Evolutionary conservation across 2,113 vertebrate species (phyloP).

Genomic region (Phylloscopus whistleri): DNA sequence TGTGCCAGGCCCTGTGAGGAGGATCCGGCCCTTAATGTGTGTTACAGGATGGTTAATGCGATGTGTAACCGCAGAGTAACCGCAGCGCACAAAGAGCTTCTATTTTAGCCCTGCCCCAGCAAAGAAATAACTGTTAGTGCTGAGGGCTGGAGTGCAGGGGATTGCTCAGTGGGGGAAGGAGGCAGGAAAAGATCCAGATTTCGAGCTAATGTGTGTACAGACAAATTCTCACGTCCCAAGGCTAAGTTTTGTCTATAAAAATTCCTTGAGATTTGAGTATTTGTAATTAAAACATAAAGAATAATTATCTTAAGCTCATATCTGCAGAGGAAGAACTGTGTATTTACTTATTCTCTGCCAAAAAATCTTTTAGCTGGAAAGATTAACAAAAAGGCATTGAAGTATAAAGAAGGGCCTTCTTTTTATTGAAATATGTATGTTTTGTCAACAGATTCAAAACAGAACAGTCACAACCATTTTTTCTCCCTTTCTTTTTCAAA

Average conservation of each 20-base stretch:
- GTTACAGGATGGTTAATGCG: background rate
- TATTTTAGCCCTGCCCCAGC: constrained; percentile 3
- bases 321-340: constrained; percentile 23
- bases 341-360: constrained; percentile 15
- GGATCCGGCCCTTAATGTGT: background rate
- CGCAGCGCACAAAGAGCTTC: background rate
- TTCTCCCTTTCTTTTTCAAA: background rate
- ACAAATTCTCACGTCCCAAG: background rate
- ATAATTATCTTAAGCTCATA: constrained; percentile 6
- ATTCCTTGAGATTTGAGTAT: background rate
- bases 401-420: background rate
- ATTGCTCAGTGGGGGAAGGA: background rate
- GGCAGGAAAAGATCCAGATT: background rate
- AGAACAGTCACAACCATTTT: background rate
- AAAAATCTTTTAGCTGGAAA: constrained; percentile 1
- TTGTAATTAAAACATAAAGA: constrained; percentile 17
- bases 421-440: background rate
- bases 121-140: background rate
- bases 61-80: constrained; percentile 26
- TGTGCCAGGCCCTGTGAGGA: background rate
- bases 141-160: background rate
- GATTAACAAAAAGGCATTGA: background rate
- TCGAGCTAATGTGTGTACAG: background rate
- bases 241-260: constrained; percentile 25
- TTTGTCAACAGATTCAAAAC: constrained; percentile 27